phyloP scores from a whole-genome alignment of 1,140 invertebrate genomes.

The Conus ventricosus region DNA sequence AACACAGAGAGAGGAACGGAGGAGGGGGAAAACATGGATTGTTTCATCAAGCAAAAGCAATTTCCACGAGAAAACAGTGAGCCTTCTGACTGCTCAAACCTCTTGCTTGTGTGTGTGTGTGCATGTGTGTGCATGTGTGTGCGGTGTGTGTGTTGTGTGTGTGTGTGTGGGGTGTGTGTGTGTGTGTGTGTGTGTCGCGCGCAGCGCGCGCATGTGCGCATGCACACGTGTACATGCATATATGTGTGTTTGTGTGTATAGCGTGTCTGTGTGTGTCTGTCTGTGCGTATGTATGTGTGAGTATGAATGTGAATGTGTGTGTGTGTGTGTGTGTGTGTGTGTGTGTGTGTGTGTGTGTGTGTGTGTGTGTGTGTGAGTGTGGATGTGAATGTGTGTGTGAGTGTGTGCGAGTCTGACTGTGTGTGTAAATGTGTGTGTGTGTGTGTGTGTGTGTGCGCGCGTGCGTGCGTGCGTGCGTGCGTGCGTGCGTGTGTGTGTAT shows the following conservation, averaged over 20 bases:
- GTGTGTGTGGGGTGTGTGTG: slow-evolving; percentile 9
- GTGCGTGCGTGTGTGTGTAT: neutral
- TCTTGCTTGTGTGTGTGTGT: neutral
- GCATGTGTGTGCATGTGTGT: neutral
- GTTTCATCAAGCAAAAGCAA: too few species aligned
- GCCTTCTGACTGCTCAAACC: too few species aligned
- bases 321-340: slow-evolving; percentile 11
- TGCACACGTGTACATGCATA: too few species aligned
- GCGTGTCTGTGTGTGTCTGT: neutral
- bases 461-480: neutral
- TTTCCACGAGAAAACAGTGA: too few species aligned
- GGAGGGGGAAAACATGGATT: too few species aligned
- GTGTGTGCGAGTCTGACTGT: neutral
- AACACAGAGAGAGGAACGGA: too few species aligned
- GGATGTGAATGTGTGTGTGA: neutral
- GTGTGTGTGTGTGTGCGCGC: neutral
- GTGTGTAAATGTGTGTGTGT: neutral
- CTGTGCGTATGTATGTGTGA: neutral
- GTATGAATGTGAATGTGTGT: slow-evolving; percentile 9
- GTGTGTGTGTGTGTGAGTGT: slow-evolving; percentile 24
- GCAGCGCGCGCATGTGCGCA: neutral
- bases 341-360: slow-evolving; percentile 19
- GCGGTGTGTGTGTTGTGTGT: neutral
- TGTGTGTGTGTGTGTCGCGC: neutral
- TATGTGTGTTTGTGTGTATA: too few species aligned